A percentile compares a stretch with the other conserved stretches of the same genome.
Conservation (phyloP, 2,113 vertebrate genomes). For the Paracanthobrama guichenoti region DNA sequence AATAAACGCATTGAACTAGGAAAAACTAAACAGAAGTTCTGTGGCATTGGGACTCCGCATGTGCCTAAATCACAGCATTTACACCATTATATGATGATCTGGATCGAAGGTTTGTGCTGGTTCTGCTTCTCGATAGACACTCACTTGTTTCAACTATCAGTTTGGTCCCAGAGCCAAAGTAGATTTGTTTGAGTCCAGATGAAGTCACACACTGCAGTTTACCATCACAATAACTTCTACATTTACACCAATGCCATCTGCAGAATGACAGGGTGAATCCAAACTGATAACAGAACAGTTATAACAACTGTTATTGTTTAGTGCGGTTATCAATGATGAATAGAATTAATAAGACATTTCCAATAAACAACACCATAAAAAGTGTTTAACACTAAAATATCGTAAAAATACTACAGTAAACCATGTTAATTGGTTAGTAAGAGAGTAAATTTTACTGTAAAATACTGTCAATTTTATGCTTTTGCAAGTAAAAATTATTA, state of each 20-base stretch:
- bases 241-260: not conserved
- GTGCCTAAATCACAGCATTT: not conserved
- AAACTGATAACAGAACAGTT: not conserved
- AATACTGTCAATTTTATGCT: too few species aligned
- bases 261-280: not conserved
- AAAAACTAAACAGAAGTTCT: not conserved
- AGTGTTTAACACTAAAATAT: too few species aligned
- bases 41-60: too few species aligned
- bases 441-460: too few species aligned
- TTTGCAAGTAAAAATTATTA: too few species aligned
- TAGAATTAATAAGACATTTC: not conserved
- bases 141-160: constrained; percentile 40
- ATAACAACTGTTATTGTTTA: not conserved
- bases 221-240: constrained; percentile 42
- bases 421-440: too few species aligned
- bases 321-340: not conserved
- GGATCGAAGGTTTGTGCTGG: not conserved
- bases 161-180: constrained; percentile 46
- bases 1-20: not conserved
- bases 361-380: not conserved
- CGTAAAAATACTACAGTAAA: too few species aligned
- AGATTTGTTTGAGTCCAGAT: constrained; percentile 10
- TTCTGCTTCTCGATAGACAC: not conserved
- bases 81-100: not conserved
- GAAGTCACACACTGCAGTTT: constrained; percentile 47